Conservation (phyloP, 2,113 vertebrate genomes). For the Cynoglossus semilaevis region DNA sequence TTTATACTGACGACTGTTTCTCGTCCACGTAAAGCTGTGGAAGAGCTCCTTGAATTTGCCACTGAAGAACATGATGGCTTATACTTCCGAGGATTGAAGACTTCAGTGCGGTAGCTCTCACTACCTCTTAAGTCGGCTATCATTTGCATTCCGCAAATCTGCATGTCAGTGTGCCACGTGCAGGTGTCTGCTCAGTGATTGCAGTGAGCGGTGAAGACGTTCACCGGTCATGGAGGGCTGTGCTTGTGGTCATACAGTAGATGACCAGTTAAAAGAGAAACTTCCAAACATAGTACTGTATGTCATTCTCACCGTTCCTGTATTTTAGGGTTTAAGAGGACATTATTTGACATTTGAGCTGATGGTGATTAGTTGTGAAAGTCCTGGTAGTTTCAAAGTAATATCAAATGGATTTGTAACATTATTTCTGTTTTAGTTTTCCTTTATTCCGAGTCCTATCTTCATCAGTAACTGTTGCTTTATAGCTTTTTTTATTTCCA, state of each 20-base stretch:
- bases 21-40: background rate
- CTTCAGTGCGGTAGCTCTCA: background rate
- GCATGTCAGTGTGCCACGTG: background rate
- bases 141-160: background rate
- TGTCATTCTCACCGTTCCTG: constrained; percentile 20
- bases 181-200: constrained; percentile 6
- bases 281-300: background rate
- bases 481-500: constrained; percentile 22
- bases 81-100: no score
- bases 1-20: background rate
- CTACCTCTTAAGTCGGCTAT: background rate
- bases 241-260: constrained; percentile 5
- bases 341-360: constrained; percentile 1
- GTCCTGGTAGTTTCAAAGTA: constrained; percentile 35
- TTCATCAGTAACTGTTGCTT: constrained; percentile 21
- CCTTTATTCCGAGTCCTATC: constrained; percentile 27
- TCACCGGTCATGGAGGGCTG: constrained; percentile 8
- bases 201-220: background rate
- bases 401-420: constrained; percentile 14
- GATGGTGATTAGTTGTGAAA: constrained; percentile 9
- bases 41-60: background rate
- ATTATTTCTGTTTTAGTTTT: constrained; percentile 30
- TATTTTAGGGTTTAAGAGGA: constrained; percentile 15
- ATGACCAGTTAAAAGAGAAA: constrained; percentile 19
- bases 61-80: background rate